A percentile compares a stretch with the other conserved stretches of the same genome.
phyloP scores from a whole-genome alignment of 2,888 invertebrate species.

The Eurytoma californica region DNA sequence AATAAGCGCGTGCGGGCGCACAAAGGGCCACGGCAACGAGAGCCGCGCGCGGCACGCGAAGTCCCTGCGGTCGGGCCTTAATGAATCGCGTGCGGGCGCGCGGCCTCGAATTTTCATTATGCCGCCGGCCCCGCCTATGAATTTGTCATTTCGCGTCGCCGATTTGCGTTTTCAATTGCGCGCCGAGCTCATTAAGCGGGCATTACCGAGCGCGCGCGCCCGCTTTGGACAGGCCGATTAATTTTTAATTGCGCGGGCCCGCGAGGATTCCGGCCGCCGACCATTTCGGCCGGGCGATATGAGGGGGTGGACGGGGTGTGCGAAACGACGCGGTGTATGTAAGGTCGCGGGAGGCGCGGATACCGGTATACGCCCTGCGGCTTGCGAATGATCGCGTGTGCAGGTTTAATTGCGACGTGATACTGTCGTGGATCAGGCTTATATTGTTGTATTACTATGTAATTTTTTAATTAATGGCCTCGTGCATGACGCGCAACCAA shows the following conservation, averaged over 20 bases:
- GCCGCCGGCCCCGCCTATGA: not conserved
- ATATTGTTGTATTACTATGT: not conserved
- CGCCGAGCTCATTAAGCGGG: slow-evolving; percentile 4
- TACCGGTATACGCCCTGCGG: no score
- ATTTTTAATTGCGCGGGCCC: not conserved
- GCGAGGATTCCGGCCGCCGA: not conserved
- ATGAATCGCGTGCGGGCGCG: slow-evolving; percentile 8
- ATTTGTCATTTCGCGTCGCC: slow-evolving; percentile 10
- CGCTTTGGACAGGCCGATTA: not conserved
- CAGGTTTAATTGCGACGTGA: no score
- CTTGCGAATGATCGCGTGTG: no score
- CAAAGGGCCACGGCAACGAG: not conserved
- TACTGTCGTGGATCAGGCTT: no score
- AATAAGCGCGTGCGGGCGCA: not conserved
- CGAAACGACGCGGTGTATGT: not conserved
- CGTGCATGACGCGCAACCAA: no score
- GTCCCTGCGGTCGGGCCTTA: slow-evolving; percentile 13
- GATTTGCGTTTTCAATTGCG: slow-evolving; percentile 12
- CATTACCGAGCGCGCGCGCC: not conserved
- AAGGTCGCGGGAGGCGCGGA: no score
- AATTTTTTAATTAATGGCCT: not conserved
- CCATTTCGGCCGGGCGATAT: not conserved
- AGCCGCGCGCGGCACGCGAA: not conserved
- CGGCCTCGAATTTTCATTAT: slow-evolving; percentile 33
- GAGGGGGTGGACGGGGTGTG: not conserved